Percentiles rank a stretch among this genome's conserved stretches.
phyloP scores from a whole-genome alignment of 2,888 invertebrate species.

The Diplolepis rosae region DNA sequence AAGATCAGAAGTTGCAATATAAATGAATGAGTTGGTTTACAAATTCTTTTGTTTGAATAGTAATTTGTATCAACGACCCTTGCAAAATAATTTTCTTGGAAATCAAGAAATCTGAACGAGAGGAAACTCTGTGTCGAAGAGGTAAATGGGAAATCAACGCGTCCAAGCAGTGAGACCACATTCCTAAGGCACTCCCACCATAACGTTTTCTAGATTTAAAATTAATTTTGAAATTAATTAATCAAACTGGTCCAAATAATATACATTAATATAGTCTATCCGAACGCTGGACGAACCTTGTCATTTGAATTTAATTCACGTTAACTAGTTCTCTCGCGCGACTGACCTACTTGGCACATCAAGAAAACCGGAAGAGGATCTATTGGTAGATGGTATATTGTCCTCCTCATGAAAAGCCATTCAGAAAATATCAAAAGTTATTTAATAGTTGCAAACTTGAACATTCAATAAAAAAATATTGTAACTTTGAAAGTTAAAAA shows the following conservation, averaged over 20 bases:
- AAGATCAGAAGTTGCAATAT: no score
- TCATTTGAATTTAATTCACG: constrained; percentile 46
- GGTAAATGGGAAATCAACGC: constrained; percentile 57
- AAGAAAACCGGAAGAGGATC: constrained; percentile 52
- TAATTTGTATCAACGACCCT: not conserved
- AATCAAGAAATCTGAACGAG: constrained; percentile 39
- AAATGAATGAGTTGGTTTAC: no score
- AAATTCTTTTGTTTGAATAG: no score
- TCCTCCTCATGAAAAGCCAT: constrained; percentile 3
- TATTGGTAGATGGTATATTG: constrained; percentile 33
- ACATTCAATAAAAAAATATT: no score
- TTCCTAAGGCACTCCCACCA: constrained; percentile 66
- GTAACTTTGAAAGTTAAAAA: no score
- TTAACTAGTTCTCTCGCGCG: constrained; percentile 49
- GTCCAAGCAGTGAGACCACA: constrained; percentile 62
- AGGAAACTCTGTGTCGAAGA: constrained; percentile 48
- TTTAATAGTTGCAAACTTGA: not conserved
- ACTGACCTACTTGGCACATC: constrained; percentile 56
- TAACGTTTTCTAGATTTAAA: constrained; percentile 51
- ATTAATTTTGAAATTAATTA: constrained; percentile 48
- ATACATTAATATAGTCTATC: constrained; percentile 34
- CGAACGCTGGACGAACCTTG: constrained; percentile 32
- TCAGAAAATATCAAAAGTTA: not conserved
- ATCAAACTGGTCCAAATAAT: constrained; percentile 31
- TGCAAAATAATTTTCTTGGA: constrained; percentile 38